A percentile compares a stretch with the other conserved stretches of the same genome.
Conservation (phyloP, 2,797 vertebrate species). For the Ptychobarbus kaznakovi region DNA sequence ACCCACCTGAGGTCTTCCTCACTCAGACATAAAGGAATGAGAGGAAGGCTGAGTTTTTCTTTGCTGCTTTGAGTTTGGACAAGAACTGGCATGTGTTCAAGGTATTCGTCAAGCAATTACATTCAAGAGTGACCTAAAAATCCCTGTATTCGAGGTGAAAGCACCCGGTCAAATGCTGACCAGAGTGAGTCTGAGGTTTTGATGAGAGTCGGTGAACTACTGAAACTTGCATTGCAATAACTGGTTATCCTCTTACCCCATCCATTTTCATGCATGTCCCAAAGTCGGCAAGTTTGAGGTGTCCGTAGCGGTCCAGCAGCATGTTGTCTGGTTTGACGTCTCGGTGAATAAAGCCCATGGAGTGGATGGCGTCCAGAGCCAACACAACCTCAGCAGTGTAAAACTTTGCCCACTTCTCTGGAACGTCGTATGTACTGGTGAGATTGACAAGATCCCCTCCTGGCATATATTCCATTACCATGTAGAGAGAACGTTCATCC, state of each 20-base stretch:
- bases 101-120: slow-evolving; percentile 25
- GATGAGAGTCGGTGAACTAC: neutral
- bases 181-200: neutral
- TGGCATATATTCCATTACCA: slow-evolving; percentile 99
- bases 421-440: slow-evolving; percentile 98
- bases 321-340: slow-evolving; percentile 99
- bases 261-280: slow-evolving; percentile 99
- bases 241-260: slow-evolving; percentile 76
- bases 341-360: slow-evolving; percentile 98
- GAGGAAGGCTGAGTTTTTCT: neutral
- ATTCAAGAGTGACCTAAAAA: slow-evolving; percentile 13
- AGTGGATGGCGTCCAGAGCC: slow-evolving; percentile 97
- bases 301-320: slow-evolving; percentile 93
- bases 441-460: slow-evolving; percentile 99
- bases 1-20: slow-evolving; percentile 34
- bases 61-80: slow-evolving; percentile 4
- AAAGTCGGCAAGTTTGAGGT: slow-evolving; percentile 98
- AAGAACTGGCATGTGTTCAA: slow-evolving; percentile 33
- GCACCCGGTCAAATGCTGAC: neutral
- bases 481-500: slow-evolving; percentile 96
- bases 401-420: slow-evolving; percentile 98
- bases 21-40: slow-evolving; percentile 18
- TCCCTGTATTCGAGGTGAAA: neutral
- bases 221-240: neutral
- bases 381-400: slow-evolving; percentile 98